Conservation (phyloP, 2,113 vertebrate genomes). For the Trichomycterus rosablanca region DNA sequence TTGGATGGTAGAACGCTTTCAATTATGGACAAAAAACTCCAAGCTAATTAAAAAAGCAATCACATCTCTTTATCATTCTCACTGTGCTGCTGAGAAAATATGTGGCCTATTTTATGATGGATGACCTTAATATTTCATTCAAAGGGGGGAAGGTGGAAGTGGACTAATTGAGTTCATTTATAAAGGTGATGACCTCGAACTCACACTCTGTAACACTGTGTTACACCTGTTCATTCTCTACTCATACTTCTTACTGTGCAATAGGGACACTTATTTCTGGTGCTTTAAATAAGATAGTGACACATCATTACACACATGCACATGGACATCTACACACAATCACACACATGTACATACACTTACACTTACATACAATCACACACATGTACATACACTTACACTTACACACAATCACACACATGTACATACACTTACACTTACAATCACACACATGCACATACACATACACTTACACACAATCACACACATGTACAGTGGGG, state of each 20-base stretch:
- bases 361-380: too few species aligned
- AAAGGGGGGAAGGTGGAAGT: conserved; percentile 42
- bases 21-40: conserved; percentile 7
- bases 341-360: conserved; percentile 16
- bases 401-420: too few species aligned
- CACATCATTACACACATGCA: conserved; percentile 10
- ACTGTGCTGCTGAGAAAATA: conserved; percentile 37
- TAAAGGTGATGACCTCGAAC: conserved; percentile 41
- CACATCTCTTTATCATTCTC: conserved; percentile 36
- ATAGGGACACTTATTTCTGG: too few species aligned
- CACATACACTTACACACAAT: too few species aligned
- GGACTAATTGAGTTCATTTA: conserved; percentile 51
- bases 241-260: not conserved
- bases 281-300: conserved; percentile 4
- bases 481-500: too few species aligned
- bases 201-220: conserved; percentile 34
- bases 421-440: too few species aligned
- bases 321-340: conserved; percentile 10
- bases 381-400: too few species aligned
- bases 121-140: conserved; percentile 47
- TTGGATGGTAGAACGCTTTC: not conserved
- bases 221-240: conserved; percentile 2
- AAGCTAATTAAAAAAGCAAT: conserved; percentile 27
- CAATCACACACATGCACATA: too few species aligned
- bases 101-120: conserved; percentile 33